These are phyloP conservation scores for Parazoanthus atlanticus DNA, from an alignment of 92 coral and sea anemone species.

Conservation along the genomic window DNA sequence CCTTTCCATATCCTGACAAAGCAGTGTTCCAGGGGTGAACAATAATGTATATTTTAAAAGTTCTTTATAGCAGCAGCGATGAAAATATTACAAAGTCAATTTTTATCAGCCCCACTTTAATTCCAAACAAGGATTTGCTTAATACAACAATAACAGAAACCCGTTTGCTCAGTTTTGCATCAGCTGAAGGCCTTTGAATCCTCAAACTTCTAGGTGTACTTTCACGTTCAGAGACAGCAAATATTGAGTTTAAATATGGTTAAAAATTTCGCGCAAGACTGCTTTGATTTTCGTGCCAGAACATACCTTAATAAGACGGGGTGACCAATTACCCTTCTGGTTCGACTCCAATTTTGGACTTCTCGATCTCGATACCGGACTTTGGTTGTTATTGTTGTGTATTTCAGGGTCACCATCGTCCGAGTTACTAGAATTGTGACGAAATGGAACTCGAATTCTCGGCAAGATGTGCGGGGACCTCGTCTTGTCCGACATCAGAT, in stretches of 20 bases:
- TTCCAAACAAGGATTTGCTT: neutral
- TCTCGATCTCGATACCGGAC: neutral
- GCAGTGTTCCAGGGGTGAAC: neutral
- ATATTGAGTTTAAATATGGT: too few relatives aligned
- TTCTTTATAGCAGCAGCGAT: neutral
- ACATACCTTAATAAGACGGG: constrained; percentile 15
- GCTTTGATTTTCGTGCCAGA: neutral
- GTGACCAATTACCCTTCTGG: neutral
- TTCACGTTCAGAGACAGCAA: neutral
- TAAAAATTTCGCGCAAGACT: neutral
- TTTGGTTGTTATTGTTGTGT: neutral
- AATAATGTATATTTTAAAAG: neutral
- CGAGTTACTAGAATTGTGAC: constrained; percentile 14
- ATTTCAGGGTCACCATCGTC: neutral
- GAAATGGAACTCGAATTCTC: constrained; percentile 26
- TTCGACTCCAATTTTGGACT: constrained; percentile 12
- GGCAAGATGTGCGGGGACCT: constrained; percentile 19
- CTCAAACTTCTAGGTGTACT: neutral
- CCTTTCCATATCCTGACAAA: neutral
- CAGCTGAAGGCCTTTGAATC: neutral
- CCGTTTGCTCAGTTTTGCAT: neutral
- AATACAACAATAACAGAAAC: neutral
- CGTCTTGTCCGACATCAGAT: constrained; percentile 21
- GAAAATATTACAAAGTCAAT: neutral
- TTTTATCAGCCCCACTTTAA: neutral